Evolutionary conservation across 1,140 invertebrate genomes (phyloP).

Genomic region (Drosophila obscura): DNA sequence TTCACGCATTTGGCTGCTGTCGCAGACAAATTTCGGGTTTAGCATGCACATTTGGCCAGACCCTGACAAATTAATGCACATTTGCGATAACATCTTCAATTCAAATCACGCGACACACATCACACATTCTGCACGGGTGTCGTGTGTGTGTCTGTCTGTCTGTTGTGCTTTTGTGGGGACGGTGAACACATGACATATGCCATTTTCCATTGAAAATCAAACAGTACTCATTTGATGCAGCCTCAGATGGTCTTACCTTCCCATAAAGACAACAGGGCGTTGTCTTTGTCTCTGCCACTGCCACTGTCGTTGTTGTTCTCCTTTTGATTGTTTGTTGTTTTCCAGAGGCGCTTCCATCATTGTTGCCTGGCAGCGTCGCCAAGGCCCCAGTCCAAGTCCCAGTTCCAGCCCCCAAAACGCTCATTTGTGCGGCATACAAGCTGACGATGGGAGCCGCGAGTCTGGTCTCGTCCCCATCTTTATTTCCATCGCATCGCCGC

Average conservation of each 20-base stretch:
- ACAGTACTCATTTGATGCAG: slow-evolving; percentile 64
- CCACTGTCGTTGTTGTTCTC: background rate
- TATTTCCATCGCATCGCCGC: slow-evolving; percentile 2
- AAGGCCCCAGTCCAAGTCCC: too few relatives aligned
- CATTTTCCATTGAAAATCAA: slow-evolving; percentile 70
- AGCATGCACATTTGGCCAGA: slow-evolving; percentile 51
- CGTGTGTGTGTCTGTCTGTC: background rate
- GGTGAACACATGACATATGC: slow-evolving; percentile 11
- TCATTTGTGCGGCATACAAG: slow-evolving; percentile 48
- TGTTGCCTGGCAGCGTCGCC: background rate
- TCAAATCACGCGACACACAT: slow-evolving; percentile 77
- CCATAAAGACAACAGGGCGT: slow-evolving; percentile 2
- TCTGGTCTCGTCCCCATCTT: slow-evolving; percentile 1
- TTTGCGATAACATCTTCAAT: slow-evolving; percentile 69
- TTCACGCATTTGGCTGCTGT: slow-evolving; percentile 61
- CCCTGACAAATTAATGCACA: slow-evolving; percentile 76
- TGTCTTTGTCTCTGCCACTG: too few relatives aligned
- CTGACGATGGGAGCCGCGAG: background rate
- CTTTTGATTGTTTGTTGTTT: slow-evolving; percentile 14
- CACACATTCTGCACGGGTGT: slow-evolving; percentile 29
- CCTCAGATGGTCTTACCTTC: slow-evolving; percentile 25
- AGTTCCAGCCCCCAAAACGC: slow-evolving; percentile 38
- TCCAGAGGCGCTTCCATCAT: slow-evolving; percentile 21
- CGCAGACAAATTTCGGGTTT: slow-evolving; percentile 59
- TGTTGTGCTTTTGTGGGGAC: background rate